phyloP scores from a whole-genome alignment of 2,113 vertebrate species.

The Holacanthus passer region DNA sequence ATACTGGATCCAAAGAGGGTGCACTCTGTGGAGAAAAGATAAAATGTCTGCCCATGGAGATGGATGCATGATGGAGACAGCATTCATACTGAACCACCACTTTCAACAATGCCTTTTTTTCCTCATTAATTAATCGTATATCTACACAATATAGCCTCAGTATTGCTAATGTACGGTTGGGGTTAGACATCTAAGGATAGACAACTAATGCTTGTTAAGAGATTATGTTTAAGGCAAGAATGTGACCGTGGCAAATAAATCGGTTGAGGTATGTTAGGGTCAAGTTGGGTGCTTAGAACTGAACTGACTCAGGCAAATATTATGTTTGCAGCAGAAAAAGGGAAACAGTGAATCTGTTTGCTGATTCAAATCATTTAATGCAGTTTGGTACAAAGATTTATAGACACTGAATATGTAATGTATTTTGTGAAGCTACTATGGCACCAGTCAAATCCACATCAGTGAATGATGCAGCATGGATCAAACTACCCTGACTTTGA shows the following conservation, averaged over 20 bases:
- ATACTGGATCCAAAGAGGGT: slow-evolving; percentile 8
- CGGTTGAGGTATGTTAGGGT: too few species aligned
- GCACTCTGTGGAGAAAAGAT: slow-evolving; percentile 2
- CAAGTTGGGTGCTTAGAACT: not conserved
- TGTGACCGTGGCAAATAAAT: not conserved
- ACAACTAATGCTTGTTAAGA: not conserved
- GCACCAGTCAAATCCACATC: not conserved
- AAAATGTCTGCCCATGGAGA: not conserved
- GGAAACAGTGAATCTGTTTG: not conserved
- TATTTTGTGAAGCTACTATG: not conserved
- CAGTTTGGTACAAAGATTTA: not conserved
- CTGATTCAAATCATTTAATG: not conserved
- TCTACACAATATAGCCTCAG: not conserved
- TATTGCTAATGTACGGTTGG: not conserved
- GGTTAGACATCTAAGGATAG: too few species aligned
- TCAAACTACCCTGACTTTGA: too few species aligned
- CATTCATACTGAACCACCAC: not conserved
- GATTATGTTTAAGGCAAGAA: not conserved
- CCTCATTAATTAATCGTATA: not conserved
- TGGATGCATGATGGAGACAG: not conserved
- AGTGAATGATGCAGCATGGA: not conserved
- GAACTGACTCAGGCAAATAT: not conserved
- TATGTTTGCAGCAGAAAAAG: not conserved
- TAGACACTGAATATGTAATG: not conserved
- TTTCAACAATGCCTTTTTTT: not conserved